Base-by-base conservation (phyloP, 2,797 vertebrate genomes). In the Linurgus olivaceus region DNA sequence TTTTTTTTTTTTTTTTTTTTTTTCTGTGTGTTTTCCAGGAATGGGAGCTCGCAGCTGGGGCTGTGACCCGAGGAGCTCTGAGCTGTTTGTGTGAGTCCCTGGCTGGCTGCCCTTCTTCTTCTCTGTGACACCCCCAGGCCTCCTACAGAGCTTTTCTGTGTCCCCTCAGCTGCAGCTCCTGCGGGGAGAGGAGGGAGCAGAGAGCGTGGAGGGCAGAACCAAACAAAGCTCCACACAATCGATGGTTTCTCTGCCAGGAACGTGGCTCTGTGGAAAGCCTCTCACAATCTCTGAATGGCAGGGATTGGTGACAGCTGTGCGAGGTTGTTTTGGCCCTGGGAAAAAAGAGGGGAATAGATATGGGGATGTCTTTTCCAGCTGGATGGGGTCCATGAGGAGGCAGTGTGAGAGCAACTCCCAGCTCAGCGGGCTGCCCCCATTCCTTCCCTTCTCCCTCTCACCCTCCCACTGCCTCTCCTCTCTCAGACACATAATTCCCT, bases 81-180 rank as follows among this genome's bases (percentile, higher is more conserved):
- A 31, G 52, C 40, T 96, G 86, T 86, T 95, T 92, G 33, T 89
- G 59, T 63, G 52, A 48, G 13, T n/a, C 31, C 19, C 68, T 95
- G 94, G 89, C 91, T 38, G 40, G 33, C 58, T 87, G 95, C 93
- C 95, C 55, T 90, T 38, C 73, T 86, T 80, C 72, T 65, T 15
- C 90, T 92, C 33, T 76, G 66, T 73, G 93, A 55, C 48, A 82
- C 3, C 55, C 58, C 45, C 77, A 48, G 7, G 37, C 33, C 23
- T 94, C 67, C 55, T 62, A 82, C 63, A 96, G 91, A 92, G 89
- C 77, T 75, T 85, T 95, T 95, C 71, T 96, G 74, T 92, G 55
- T 89, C 77, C 55, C 25, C 26, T 91, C 94, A 94, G 92, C 94
- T 96, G 88, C 86, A 84, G 80, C 66, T 86, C 73, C 67, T 0